A percentile compares a stretch with the other conserved stretches of the same genome.
These are phyloP conservation scores for Erythrocercus mccallii DNA, from an alignment of 2,113 vertebrate genomes.

Conservation along the genomic window DNA sequence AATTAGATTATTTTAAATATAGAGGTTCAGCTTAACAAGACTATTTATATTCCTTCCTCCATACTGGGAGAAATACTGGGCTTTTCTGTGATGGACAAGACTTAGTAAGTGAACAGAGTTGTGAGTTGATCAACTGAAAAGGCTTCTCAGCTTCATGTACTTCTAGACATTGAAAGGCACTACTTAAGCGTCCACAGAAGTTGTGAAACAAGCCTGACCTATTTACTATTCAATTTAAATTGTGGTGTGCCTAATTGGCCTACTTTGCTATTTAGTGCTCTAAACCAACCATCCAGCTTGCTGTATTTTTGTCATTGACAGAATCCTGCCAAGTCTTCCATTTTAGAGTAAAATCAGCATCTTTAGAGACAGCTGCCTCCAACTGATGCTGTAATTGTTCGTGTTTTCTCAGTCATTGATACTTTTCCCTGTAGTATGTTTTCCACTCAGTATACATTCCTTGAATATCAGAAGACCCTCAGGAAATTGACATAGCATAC, in stretches of 20 bases:
- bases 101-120: background rate
- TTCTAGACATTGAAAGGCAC: background rate
- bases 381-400: background rate
- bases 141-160: background rate
- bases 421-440: background rate
- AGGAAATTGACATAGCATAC: background rate
- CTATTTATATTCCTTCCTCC: background rate
- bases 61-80: background rate
- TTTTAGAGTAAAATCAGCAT: conserved; percentile 21
- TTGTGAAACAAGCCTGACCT: background rate
- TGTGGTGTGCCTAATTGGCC: background rate
- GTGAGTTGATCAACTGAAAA: background rate
- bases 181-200: background rate
- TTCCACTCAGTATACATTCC: background rate
- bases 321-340: background rate
- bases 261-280: background rate
- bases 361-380: background rate
- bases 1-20: background rate
- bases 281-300: background rate
- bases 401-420: background rate
- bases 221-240: background rate
- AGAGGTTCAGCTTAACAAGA: background rate
- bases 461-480: background rate
- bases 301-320: background rate
- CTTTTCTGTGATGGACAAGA: background rate